phyloP scores from a whole-genome alignment of 2,888 invertebrate species.

The Polyommatus icarus region DNA sequence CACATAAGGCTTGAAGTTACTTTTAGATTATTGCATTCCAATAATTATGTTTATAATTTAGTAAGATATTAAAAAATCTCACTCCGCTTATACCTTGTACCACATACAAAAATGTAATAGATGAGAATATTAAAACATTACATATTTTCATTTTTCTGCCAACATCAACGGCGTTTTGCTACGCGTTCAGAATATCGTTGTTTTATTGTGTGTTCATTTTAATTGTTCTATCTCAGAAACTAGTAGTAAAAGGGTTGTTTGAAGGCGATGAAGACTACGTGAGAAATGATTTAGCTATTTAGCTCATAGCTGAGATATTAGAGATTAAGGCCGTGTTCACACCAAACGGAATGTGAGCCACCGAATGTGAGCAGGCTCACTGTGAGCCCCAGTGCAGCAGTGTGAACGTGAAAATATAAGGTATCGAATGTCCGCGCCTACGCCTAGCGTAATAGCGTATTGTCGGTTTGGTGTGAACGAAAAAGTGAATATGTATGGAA shows the following conservation, averaged over 20 bases:
- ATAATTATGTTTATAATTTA: no score
- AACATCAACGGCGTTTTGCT: constrained; percentile 5
- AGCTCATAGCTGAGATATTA: neutral
- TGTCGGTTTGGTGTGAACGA: no score
- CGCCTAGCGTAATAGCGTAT: no score
- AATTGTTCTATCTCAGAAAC: neutral
- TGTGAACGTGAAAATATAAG: no score
- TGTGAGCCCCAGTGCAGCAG: no score
- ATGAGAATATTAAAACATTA: constrained; percentile 79
- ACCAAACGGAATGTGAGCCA: no score
- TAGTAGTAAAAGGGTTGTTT: neutral
- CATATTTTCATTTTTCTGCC: constrained; percentile 70
- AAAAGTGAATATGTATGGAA: no score
- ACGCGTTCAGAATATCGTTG: neutral
- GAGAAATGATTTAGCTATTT: neutral
- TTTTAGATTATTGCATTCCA: no score
- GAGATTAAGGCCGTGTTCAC: neutral
- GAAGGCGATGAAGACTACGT: neutral
- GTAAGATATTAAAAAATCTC: neutral
- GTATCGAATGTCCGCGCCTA: no score
- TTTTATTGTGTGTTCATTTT: constrained; percentile 15
- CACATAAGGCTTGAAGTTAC: no score
- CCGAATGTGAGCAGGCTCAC: no score
- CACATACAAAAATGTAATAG: constrained; percentile 52
- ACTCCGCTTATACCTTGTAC: constrained; percentile 42